A percentile compares a stretch with the other conserved stretches of the same genome.
These are phyloP conservation scores for Dascillus cervinus DNA, from an alignment of 2,888 invertebrate genomes.

Conservation along the genomic window DNA sequence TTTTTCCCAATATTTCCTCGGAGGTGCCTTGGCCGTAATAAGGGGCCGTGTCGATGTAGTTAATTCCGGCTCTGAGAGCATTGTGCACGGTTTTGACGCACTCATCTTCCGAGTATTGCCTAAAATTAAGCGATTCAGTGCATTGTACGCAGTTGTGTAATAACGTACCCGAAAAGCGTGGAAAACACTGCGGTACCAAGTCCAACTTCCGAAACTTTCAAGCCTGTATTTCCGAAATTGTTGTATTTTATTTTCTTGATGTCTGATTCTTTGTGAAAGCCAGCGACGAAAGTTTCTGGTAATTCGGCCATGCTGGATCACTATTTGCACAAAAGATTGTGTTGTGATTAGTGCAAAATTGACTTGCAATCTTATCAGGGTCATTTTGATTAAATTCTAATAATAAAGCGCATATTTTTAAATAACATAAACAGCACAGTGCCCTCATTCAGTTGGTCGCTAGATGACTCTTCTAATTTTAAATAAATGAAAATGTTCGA, in stretches of 20 bases:
- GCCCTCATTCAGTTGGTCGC: too few species aligned
- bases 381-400: too few species aligned
- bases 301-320: slow-evolving; percentile 24
- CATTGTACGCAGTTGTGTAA: too few species aligned
- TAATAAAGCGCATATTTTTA: too few species aligned
- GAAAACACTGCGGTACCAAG: slow-evolving; percentile 72
- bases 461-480: too few species aligned
- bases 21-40: slow-evolving; percentile 88
- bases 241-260: slow-evolving; percentile 66
- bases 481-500: too few species aligned
- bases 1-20: slow-evolving; percentile 72
- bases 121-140: too few species aligned
- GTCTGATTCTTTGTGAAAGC: slow-evolving; percentile 54
- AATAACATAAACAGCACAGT: too few species aligned
- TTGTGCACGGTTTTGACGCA: slow-evolving; percentile 61
- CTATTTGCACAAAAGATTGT: too few species aligned
- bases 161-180: slow-evolving; percentile 66
- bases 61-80: slow-evolving; percentile 72
- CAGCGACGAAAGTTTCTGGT: slow-evolving; percentile 55
- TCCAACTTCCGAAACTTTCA: slow-evolving; percentile 63
- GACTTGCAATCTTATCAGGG: too few species aligned
- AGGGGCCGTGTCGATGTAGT: slow-evolving; percentile 88
- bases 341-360: too few species aligned
- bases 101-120: slow-evolving; percentile 56
- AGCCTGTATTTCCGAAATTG: slow-evolving; percentile 63